Conservation (phyloP, 2,113 vertebrate species). For the Chloebia gouldiae region DNA sequence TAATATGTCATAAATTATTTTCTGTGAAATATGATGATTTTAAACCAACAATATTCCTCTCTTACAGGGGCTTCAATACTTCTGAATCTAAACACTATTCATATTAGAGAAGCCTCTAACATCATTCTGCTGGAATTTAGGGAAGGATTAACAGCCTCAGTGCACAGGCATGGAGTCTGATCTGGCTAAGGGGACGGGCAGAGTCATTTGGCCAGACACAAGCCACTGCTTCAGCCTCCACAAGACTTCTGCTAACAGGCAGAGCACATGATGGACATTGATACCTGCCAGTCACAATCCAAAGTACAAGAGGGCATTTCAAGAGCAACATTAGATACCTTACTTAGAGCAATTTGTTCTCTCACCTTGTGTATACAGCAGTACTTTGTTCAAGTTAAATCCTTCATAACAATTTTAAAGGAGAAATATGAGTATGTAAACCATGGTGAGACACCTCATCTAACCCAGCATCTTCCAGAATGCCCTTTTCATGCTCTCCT, state of each 20-base stretch:
- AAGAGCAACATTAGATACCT: background rate
- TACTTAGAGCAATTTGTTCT: background rate
- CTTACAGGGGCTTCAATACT: background rate
- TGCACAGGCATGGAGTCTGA: background rate
- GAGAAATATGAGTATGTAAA: background rate
- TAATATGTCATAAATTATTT: background rate
- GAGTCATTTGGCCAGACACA: background rate
- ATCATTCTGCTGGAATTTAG: background rate
- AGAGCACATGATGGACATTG: background rate
- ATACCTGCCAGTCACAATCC: background rate
- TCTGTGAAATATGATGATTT: background rate
- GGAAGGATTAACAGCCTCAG: background rate
- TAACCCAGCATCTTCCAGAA: background rate
- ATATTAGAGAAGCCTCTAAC: background rate
- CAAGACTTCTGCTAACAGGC: background rate
- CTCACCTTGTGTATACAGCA: background rate
- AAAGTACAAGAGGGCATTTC: background rate
- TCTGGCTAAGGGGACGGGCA: background rate
- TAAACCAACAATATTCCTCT: background rate
- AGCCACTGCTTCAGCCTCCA: background rate
- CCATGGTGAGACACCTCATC: background rate
- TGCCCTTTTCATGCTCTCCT: background rate
- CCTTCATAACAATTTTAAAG: background rate
- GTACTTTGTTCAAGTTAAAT: background rate
- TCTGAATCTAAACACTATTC: background rate